Percentiles rank a stretch among this genome's conserved stretches.
These are phyloP conservation scores for Papilio polytes DNA, from an alignment of 1,140 invertebrate species.

Conservation along the genomic window DNA sequence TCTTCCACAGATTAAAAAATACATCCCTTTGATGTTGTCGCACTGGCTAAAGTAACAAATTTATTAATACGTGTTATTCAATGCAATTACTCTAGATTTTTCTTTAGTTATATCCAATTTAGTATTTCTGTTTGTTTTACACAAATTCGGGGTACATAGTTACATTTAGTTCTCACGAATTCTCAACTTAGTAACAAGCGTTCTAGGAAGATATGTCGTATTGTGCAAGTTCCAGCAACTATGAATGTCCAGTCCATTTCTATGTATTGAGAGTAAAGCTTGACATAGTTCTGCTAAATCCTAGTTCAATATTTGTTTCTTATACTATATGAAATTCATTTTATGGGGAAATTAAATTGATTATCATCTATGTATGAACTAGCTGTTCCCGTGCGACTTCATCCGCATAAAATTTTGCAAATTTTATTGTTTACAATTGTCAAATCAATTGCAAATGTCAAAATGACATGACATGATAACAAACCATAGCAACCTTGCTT, in stretches of 20 bases:
- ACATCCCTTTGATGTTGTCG: slow-evolving; percentile 6
- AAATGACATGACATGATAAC: no score
- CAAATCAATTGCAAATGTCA: no score
- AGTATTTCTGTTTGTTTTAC: background rate
- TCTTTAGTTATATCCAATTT: background rate
- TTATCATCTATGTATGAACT: background rate
- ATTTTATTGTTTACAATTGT: no score
- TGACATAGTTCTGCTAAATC: slow-evolving; percentile 11
- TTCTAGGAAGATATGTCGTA: slow-evolving; percentile 23
- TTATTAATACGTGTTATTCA: background rate
- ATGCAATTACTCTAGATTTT: background rate
- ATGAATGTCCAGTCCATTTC: slow-evolving; percentile 22
- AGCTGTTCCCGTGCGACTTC: no score
- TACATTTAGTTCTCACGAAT: slow-evolving; percentile 9
- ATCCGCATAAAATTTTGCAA: no score
- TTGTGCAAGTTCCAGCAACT: slow-evolving; percentile 25
- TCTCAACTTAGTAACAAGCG: slow-evolving; percentile 21
- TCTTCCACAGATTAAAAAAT: slow-evolving; percentile 35
- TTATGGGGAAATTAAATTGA: background rate
- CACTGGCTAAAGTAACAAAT: background rate
- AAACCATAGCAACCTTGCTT: no score
- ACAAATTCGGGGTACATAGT: background rate
- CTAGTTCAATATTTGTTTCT: background rate
- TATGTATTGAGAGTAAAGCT: slow-evolving; percentile 4
- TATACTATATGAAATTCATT: background rate